Conservation (phyloP, 2,113 vertebrate species). For the Sus scrofa region DNA sequence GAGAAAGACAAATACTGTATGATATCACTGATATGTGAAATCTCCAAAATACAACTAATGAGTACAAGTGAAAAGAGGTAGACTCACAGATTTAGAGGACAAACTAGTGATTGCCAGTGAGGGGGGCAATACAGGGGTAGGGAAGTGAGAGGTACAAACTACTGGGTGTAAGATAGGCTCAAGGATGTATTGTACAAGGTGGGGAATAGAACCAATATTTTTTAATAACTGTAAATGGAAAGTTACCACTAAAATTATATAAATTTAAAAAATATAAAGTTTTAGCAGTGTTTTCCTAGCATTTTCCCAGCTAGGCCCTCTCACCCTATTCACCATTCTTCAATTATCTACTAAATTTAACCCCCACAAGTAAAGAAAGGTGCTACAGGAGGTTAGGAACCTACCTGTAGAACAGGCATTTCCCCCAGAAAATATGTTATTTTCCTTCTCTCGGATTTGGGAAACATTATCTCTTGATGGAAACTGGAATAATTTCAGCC, state of each 20-base stretch:
- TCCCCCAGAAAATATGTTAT: not conserved
- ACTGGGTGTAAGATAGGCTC: not conserved
- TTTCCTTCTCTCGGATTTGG: constrained; percentile 31
- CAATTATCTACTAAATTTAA: not conserved
- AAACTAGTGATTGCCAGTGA: not conserved
- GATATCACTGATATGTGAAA: not conserved
- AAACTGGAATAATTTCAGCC: not conserved
- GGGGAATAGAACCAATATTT: not conserved
- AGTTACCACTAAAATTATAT: not conserved
- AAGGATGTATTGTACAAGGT: not conserved
- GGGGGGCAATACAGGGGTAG: not conserved
- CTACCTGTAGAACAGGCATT: not conserved
- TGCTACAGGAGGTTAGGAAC: not conserved
- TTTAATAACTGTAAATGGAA: not conserved
- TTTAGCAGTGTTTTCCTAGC: not conserved
- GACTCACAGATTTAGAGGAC: not conserved
- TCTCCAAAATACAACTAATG: not conserved
- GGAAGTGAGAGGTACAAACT: not conserved
- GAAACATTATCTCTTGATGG: not conserved
- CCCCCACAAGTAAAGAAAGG: not conserved
- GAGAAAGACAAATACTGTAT: not conserved
- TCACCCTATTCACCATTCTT: too few species aligned
- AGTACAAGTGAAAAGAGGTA: not conserved
- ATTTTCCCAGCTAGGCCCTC: not conserved
- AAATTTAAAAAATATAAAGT: not conserved